phyloP scores from a whole-genome alignment of 2,888 invertebrate species.

The Linyphia triangularis region DNA sequence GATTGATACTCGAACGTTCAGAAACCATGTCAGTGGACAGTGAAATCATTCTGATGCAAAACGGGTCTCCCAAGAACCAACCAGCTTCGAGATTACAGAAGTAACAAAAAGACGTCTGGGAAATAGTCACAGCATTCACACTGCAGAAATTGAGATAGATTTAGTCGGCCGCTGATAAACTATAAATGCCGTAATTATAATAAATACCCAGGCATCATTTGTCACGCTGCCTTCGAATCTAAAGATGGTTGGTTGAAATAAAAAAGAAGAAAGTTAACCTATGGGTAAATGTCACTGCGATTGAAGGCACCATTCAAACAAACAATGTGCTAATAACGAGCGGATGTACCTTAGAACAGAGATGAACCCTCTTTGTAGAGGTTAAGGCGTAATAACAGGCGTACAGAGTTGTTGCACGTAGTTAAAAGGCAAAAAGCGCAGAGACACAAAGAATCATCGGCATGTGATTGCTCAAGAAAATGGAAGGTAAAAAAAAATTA shows the following conservation, averaged over 20 bases:
- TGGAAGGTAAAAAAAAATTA: slow-evolving; percentile 17
- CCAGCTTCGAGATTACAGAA: neutral
- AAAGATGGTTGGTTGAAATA: neutral
- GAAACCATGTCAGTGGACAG: neutral
- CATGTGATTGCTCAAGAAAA: slow-evolving; percentile 55
- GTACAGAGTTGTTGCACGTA: slow-evolving; percentile 34
- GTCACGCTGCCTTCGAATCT: slow-evolving; percentile 43
- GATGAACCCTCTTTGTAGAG: slow-evolving; percentile 39
- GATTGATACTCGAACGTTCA: slow-evolving; percentile 46
- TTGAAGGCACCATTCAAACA: slow-evolving; percentile 64
- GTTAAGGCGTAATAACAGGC: slow-evolving; percentile 68
- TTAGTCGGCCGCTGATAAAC: slow-evolving; percentile 60
- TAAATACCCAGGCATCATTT: slow-evolving; percentile 70
- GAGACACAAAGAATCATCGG: slow-evolving; percentile 36
- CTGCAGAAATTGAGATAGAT: slow-evolving; percentile 70
- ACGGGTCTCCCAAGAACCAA: slow-evolving; percentile 4
- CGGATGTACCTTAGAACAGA: neutral
- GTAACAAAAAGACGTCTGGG: slow-evolving; percentile 9
- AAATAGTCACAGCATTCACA: slow-evolving; percentile 12
- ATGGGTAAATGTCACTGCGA: slow-evolving; percentile 64
- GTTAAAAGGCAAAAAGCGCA: slow-evolving; percentile 26
- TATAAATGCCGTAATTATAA: slow-evolving; percentile 72
- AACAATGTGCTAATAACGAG: slow-evolving; percentile 73
- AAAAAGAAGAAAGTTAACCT: slow-evolving; percentile 16
- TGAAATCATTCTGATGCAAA: neutral